Evolutionary conservation across 1,140 invertebrate genomes (phyloP), one percentile per base, ranked within the genome.

Genomic region (Aphaenogaster ashmeadi): DNA sequence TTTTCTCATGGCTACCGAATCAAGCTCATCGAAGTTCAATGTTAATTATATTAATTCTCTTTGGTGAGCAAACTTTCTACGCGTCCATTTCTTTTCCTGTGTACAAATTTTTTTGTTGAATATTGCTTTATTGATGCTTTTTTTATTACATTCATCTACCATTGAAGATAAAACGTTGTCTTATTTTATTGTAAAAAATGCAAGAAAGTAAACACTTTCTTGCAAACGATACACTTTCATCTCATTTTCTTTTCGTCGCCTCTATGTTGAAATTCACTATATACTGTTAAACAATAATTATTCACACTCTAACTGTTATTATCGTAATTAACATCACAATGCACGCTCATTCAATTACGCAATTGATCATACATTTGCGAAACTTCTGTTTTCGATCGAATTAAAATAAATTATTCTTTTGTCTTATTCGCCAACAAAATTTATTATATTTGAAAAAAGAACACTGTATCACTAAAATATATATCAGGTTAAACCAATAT

Each of bases 1-100:
- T 64, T 90, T 94, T 86, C 89, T 94, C 92, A 94, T 92, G 62
- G 52, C 90, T 86, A 54, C 36, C 66, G 56, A 89, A 47, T 85
- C 38, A 62, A 11, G 66, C 44, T 58, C 47, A 58, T 21, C n/a
- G 21, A 18, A 52, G 21, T 74, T 54, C 66, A 89, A 79, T 18
- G 54, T 86, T 54, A 66, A 71, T 60, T n/a, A 33, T 36, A 33
- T 36, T 71, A 27, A 15, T 33, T n/a, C 5, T 36, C 3, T 21
- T 72, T 47, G 18, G 7, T 18, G 27, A 83, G 18, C 3, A 3
- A 0, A 83, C 15, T 33, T 41, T 44, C 21, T 80, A 80, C 11
- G 11, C 3, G 3, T 27, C 6, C 13, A 27, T 54, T 56, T 56
- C 15, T 71, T 54, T 4, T 56, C 5, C 66, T 54, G 13, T 44